Base-by-base conservation (phyloP, 1,140 invertebrate genomes). In the Anagrus nilaparvatae region DNA sequence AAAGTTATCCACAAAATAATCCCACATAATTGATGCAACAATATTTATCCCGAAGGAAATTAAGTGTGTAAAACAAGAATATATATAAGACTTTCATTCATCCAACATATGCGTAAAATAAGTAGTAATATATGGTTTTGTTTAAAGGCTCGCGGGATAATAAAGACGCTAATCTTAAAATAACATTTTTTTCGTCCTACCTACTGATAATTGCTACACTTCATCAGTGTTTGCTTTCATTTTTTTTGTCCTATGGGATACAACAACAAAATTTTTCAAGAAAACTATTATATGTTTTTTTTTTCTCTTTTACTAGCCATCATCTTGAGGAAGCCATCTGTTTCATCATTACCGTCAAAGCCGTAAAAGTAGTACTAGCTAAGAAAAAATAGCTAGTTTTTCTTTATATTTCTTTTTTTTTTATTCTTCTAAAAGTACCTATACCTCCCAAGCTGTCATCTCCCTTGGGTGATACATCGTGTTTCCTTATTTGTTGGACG, bases 381-480 rank as follows among this genome's bases (percentile, higher is more conserved):
- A n/a, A n/a, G n/a, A n/a, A n/a, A n/a, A n/a, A n/a, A n/a, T n/a
- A n/a, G n/a, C n/a, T n/a, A n/a, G n/a, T n/a, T n/a, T n/a, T n/a
- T n/a, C n/a, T n/a, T n/a, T n/a, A n/a, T n/a, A n/a, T n/a, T n/a
- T n/a, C n/a, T n/a, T n/a, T n/a, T n/a, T n/a, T n/a, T n/a, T n/a
- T n/a, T n/a, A n/a, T n/a, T n/a, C n/a, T n/a, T n/a, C n/a, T n/a
- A n/a, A n/a, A n/a, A n/a, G n/a, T n/a, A n/a, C n/a, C n/a, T n/a
- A n/a, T n/a, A n/a, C n/a, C n/a, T n/a, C n/a, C 37, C 47, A 20
- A 28, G 31, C 49, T 57, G 56, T 63, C 59, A 51, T 58, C 54
- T 65, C 65, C 65, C 65, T 45, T 58, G 63, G 63, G 65, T 65
- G 58, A 68, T 68, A 65, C 65, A 68, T 68, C 58, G 63, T 62